These are phyloP conservation scores for Calyptommatus sinebrachiatus DNA, from an alignment of 2,113 vertebrate genomes.

Conservation along the genomic window DNA sequence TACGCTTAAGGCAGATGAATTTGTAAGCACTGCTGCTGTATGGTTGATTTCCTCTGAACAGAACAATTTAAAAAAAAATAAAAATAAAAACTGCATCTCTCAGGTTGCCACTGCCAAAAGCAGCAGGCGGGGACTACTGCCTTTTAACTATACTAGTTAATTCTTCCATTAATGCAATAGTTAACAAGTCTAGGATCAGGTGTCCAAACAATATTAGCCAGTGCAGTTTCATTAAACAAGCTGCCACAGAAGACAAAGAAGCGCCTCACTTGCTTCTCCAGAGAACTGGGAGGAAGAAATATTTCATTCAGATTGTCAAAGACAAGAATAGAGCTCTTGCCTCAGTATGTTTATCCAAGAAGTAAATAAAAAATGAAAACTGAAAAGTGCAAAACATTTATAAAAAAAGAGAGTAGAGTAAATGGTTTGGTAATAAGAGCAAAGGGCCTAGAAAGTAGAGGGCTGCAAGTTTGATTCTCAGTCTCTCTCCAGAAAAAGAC, in stretches of 20 bases:
- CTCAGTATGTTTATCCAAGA: neutral
- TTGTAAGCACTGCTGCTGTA: neutral
- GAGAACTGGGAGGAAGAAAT: neutral
- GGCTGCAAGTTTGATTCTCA: no score
- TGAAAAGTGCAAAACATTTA: neutral
- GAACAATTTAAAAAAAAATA: no score
- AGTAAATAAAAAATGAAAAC: neutral
- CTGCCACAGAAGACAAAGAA: neutral
- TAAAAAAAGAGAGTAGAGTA: neutral
- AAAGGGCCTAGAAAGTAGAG: no score
- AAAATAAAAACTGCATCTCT: neutral
- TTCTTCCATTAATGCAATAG: neutral
- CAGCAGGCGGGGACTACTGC: neutral
- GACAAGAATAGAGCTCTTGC: neutral
- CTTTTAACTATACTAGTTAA: neutral
- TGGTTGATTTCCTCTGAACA: conserved; percentile 12
- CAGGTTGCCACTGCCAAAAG: conserved; percentile 37
- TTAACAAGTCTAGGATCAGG: neutral
- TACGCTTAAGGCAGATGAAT: conserved; percentile 22
- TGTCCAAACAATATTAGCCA: neutral
- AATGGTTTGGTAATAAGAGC: no score
- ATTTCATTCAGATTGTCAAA: neutral
- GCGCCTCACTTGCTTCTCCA: neutral
- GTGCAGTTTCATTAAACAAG: neutral
- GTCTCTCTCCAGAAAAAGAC: no score